Evolutionary conservation across 1,140 invertebrate species (phyloP), one percentile per base, ranked within the genome.

Genomic region (Trachymyrmex cornetzi): DNA sequence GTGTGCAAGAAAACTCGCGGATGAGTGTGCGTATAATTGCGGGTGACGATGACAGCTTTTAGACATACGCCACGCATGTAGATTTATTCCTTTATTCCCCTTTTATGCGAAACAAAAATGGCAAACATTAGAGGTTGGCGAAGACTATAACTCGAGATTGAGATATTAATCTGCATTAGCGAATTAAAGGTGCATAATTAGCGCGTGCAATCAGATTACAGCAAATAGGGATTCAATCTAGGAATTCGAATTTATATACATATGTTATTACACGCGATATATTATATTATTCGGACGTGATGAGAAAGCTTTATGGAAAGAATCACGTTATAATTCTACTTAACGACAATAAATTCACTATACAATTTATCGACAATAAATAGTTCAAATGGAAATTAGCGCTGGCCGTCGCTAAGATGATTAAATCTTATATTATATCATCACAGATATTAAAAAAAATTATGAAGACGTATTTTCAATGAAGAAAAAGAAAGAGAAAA

Each of bases 351-450:
- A 91, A 91, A 87, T 61, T 66, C 72, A 86, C 38, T 64, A 53
- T 87, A 91, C 80, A 90, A 87, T 57, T 90, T 74, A 85, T 61
- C 63, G 89, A 91, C 89, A 91, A 91, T 88, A 91, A 91, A 61
- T 66, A 64, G 74, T 79, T 82, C 82, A 82, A 84, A 59, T 55
- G 74, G 14, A 57, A 90, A 66, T 82, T 67, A 90, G 77, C 89
- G 89, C 90, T 91, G 90, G 90, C 69, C 90, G 89, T 91, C 77
- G 80, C 87, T 85, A 77, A 88, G 64, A 84, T 80, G 77, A 86
- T 89, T 82, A 77, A 88, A 86, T 82, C 48, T 82, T 82, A 75
- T 84, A 67, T 81, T 77, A 77, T 77, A 82, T 61, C 44, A 53
- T 50, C 53, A 50, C 6, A 22, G 82, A 77, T 61, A 88, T 80